Base-by-base conservation (phyloP, 2,113 vertebrate genomes). In the Gavialis gangeticus region DNA sequence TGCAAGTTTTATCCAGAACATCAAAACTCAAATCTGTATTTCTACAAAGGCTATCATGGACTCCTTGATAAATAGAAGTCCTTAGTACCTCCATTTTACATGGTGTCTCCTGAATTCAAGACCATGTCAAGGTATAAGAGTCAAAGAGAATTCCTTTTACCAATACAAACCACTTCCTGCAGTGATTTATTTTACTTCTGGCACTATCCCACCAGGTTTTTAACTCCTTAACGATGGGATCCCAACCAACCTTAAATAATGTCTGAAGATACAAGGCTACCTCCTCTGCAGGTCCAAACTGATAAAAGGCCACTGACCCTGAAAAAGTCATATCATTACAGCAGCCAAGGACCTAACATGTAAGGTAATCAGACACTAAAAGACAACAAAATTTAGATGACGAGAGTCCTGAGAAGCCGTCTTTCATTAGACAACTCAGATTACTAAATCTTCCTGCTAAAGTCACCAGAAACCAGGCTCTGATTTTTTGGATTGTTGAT, bases 291-390 rank as follows among this genome's bases (percentile, higher is more conserved):
- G 0, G n/a, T 4, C 24, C 37, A 14, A 81, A 76, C 93, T 12
- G 59, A 88, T 2, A 8, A 90, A 78, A 91, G 67, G 24, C n/a
- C 34, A 0, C 37, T 64, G 75, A 63, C 83, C 81, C 6, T 60
- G 93, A 89, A 77, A 86, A 94, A 95, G 78, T 21, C 5, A 75
- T 30, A 84, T 83, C 79, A 92, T 94, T 85, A 73, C 64, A 90
- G 27, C n/a, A 95, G 85, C 75, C 0, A 37, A 92, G 62, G 86
- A 91, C 71, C 56, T 79, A 88, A 66, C 91, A 86, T 90, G 79
- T 80, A 91, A 95, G 86, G 73, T 80, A 94, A 95, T 95, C 85
- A 96, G 89, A 71, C 59, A 88, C 91, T 64, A 64, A 67, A 93
- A 96, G 91, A 95, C 46, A 46, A 46, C 46, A 46, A 46, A 46